Conservation (phyloP, 1,140 invertebrate species). For the Sinonovacula constricta region DNA sequence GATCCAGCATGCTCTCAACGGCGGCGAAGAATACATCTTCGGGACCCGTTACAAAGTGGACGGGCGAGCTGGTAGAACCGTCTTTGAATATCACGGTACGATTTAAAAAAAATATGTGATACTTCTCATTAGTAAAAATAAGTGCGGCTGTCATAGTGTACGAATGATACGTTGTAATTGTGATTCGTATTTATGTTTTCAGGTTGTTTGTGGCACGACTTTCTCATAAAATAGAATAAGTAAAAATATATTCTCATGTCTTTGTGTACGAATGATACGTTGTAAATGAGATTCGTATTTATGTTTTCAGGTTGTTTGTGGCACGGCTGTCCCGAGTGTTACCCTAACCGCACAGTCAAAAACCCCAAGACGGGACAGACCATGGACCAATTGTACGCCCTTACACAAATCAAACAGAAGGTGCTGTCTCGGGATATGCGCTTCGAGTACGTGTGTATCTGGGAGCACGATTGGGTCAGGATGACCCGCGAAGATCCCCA, state of each 20-base stretch:
- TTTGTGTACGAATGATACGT: too few species aligned
- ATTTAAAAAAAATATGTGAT: too few species aligned
- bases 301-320: neutral
- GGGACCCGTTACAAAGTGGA: neutral
- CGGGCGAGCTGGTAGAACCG: neutral
- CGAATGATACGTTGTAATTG: too few species aligned
- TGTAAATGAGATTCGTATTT: too few species aligned
- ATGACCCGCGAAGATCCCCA: neutral
- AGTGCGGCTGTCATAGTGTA: too few species aligned
- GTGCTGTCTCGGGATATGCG: neutral
- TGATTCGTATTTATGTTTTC: too few species aligned
- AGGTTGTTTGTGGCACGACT: slow-evolving; percentile 2
- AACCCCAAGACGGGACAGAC: slow-evolving; percentile 18
- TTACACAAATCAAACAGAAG: slow-evolving; percentile 14
- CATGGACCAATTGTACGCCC: slow-evolving; percentile 12
- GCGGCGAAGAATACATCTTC: neutral
- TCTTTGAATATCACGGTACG: neutral
- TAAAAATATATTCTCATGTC: too few species aligned
- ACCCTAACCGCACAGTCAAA: neutral
- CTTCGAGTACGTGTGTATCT: slow-evolving; percentile 34
- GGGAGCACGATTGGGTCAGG: slow-evolving; percentile 16
- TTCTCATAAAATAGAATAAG: too few species aligned
- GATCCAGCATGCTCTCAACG: neutral
- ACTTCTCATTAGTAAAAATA: too few species aligned
- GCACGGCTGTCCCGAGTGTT: slow-evolving; percentile 17